phyloP scores from a whole-genome alignment of 2,888 invertebrate species.

The Lithophane ornitopus region DNA sequence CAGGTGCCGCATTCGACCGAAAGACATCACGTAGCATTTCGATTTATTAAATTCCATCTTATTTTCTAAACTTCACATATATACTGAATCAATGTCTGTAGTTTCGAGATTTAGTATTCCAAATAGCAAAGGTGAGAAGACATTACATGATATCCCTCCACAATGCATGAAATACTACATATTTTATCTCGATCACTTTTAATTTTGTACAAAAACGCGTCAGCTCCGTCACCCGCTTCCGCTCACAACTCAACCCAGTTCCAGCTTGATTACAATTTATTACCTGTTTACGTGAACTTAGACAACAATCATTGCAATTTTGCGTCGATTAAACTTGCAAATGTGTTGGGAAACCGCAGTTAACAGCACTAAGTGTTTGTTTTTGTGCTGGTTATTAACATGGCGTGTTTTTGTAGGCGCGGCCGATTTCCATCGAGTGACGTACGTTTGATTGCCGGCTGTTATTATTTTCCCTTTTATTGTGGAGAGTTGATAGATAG shows the following conservation, averaged over 20 bases:
- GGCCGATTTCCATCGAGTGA: conserved; percentile 32
- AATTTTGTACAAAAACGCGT: not conserved
- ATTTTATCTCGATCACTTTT: too few relatives aligned
- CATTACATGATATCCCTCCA: not conserved
- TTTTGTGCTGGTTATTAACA: conserved; percentile 41
- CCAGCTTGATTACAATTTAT: conserved; percentile 71
- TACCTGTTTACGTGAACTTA: conserved; percentile 71
- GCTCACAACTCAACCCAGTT: conserved; percentile 2
- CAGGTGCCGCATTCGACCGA: too few relatives aligned
- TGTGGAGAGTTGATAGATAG: not conserved
- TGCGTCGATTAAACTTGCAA: conserved; percentile 71
- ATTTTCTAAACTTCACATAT: too few relatives aligned
- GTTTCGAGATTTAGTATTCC: not conserved
- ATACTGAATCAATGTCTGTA: too few relatives aligned
- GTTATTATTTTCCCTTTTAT: conserved; percentile 18
- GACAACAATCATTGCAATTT: conserved; percentile 70
- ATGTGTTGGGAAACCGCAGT: conserved; percentile 66
- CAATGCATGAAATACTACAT: not conserved
- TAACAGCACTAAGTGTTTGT: conserved; percentile 46
- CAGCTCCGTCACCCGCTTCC: conserved; percentile 6
- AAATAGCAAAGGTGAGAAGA: not conserved
- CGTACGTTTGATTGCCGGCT: conserved; percentile 14
- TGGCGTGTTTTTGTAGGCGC: conserved; percentile 40
- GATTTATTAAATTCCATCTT: too few relatives aligned
- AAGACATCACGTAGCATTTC: too few relatives aligned